Evolutionary conservation across 2,797 vertebrate species (phyloP).

Genomic region (Tragopan temminckii): DNA sequence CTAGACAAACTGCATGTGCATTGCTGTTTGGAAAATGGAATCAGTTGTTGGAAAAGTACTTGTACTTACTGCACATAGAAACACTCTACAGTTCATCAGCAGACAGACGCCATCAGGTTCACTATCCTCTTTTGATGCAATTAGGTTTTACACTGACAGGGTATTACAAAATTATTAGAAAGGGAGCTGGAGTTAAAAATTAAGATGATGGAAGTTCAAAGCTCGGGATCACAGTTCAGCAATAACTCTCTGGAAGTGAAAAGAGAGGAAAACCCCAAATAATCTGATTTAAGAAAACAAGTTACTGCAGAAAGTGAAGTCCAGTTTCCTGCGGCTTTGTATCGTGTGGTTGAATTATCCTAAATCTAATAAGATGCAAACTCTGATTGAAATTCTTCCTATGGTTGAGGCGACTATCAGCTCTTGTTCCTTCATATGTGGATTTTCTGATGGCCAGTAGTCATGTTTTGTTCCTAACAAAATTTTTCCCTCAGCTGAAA

Average conservation of each 20-base stretch:
- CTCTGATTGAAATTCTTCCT: background rate
- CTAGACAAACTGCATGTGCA: background rate
- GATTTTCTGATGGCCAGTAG: background rate
- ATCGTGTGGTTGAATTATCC: slow-evolving; percentile 22
- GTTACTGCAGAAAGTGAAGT: slow-evolving; percentile 22
- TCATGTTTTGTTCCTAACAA: background rate
- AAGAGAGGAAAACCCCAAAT: slow-evolving; percentile 26
- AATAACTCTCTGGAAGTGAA: slow-evolving; percentile 36
- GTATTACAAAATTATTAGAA: background rate
- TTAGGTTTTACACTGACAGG: background rate
- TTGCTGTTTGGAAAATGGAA: slow-evolving; percentile 10
- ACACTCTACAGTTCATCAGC: background rate
- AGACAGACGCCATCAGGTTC: background rate
- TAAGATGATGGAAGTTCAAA: background rate
- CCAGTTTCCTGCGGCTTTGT: slow-evolving; percentile 31
- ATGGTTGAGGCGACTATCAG: background rate
- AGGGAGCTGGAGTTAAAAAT: background rate
- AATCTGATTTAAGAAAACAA: slow-evolving; percentile 44
- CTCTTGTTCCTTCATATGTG: background rate
- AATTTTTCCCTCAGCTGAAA: background rate
- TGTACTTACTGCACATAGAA: background rate
- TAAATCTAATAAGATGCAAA: background rate
- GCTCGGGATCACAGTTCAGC: background rate
- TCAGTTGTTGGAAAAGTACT: background rate
- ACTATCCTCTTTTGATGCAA: background rate